These are phyloP conservation scores for Parthenolecanium corni DNA, from an alignment of 2,888 invertebrate genomes.

Conservation along the genomic window DNA sequence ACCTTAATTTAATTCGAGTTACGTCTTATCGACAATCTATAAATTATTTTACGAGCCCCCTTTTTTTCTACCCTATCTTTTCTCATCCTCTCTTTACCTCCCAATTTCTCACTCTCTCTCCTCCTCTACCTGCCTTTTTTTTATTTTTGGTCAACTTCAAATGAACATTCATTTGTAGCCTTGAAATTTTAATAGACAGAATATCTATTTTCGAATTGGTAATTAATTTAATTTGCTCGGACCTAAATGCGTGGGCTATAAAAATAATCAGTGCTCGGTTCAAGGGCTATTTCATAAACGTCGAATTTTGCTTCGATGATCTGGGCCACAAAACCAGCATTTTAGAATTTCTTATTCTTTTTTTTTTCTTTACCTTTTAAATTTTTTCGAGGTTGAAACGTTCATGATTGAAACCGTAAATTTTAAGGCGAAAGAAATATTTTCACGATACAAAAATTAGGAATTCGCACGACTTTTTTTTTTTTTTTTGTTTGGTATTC, in stretches of 20 bases:
- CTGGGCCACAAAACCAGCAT: background rate
- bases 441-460: too few species aligned
- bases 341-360: background rate
- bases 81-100: too few species aligned
- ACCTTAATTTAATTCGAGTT: background rate
- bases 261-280: background rate
- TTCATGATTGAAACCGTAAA: too few species aligned
- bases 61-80: too few species aligned
- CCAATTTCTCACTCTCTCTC: background rate
- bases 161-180: background rate
- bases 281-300: background rate
- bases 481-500: too few species aligned
- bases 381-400: too few species aligned
- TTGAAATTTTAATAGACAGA: background rate
- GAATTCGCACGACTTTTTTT: too few species aligned
- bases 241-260: background rate
- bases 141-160: background rate
- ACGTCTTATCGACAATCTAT: background rate
- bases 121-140: background rate
- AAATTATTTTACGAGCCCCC: background rate
- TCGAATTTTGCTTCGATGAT: background rate
- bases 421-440: too few species aligned
- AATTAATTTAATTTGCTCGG: background rate
- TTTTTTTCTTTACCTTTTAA: too few species aligned
- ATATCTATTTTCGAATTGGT: background rate